Conservation (phyloP, 2,797 vertebrate genomes). For the Enteromius argenteus region DNA sequence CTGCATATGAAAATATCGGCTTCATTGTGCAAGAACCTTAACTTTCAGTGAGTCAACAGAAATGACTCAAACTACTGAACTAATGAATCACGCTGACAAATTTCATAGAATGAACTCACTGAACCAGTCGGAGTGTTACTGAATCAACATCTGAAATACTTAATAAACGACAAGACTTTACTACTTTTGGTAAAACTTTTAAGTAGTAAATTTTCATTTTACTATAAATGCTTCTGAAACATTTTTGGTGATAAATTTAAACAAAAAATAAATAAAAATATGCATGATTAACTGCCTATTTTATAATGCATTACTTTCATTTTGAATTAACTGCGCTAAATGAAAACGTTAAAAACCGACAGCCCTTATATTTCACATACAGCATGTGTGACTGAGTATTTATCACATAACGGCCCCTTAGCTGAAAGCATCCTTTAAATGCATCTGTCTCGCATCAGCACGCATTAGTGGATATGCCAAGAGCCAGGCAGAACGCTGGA, state of each 20-base stretch:
- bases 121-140: neutral
- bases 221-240: neutral
- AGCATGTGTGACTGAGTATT: constrained; percentile 54
- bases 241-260: neutral
- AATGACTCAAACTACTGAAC: neutral
- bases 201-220: neutral
- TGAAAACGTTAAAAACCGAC: neutral
- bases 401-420: constrained; percentile 46
- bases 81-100: neutral
- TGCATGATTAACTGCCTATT: neutral
- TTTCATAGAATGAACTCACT: neutral
- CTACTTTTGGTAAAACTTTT: neutral
- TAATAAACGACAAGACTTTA: neutral
- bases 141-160: neutral
- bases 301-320: neutral
- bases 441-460: constrained; percentile 53
- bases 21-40: no score
- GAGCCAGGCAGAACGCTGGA: constrained; percentile 16
- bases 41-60: neutral
- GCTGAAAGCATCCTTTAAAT: constrained; percentile 57
- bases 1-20: no score
- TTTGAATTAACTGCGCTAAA: neutral
- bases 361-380: neutral
- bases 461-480: constrained; percentile 31
- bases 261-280: neutral